Percentiles rank a stretch among this genome's conserved stretches.
Conservation (phyloP, 2,888 invertebrate genomes). For the Abrostola tripartita region DNA sequence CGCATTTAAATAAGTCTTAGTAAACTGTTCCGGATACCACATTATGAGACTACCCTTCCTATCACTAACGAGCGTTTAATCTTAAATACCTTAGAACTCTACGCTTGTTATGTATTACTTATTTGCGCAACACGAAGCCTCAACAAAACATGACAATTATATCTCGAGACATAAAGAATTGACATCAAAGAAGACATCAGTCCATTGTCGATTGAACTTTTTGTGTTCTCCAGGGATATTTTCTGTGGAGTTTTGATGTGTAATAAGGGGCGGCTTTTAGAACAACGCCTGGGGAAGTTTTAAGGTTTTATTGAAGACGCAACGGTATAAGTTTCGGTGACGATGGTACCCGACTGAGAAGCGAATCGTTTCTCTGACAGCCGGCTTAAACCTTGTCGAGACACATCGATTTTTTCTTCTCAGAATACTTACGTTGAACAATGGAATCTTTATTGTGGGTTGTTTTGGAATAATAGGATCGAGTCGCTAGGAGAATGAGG, state of each 20-base stretch:
- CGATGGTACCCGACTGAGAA: slow-evolving; percentile 38
- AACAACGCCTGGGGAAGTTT: slow-evolving; percentile 62
- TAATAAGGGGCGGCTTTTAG: slow-evolving; percentile 63
- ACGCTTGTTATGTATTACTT: not conserved
- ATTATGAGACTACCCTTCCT: too few relatives aligned
- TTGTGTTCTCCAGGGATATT: slow-evolving; percentile 57
- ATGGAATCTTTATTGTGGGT: slow-evolving; percentile 37
- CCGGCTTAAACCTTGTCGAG: slow-evolving; percentile 51
- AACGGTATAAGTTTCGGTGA: slow-evolving; percentile 50
- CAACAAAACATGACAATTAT: slow-evolving; percentile 42
- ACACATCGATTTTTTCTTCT: slow-evolving; percentile 51
- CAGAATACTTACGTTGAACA: slow-evolving; percentile 26
- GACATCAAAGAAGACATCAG: slow-evolving; percentile 57
- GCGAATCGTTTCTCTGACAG: slow-evolving; percentile 46
- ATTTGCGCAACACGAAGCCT: slow-evolving; percentile 21
- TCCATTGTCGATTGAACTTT: slow-evolving; percentile 61
- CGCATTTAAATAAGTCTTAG: too few relatives aligned
- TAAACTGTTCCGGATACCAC: too few relatives aligned
- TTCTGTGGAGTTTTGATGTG: slow-evolving; percentile 61
- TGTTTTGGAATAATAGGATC: slow-evolving; percentile 40
- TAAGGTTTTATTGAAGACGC: slow-evolving; percentile 61
- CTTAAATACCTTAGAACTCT: not conserved
- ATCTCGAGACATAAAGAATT: slow-evolving; percentile 49
- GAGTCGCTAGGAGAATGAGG: slow-evolving; percentile 33
- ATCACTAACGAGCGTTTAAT: too few relatives aligned